Conservation (phyloP, 2,113 vertebrate species). For the Guaruba guarouba region DNA sequence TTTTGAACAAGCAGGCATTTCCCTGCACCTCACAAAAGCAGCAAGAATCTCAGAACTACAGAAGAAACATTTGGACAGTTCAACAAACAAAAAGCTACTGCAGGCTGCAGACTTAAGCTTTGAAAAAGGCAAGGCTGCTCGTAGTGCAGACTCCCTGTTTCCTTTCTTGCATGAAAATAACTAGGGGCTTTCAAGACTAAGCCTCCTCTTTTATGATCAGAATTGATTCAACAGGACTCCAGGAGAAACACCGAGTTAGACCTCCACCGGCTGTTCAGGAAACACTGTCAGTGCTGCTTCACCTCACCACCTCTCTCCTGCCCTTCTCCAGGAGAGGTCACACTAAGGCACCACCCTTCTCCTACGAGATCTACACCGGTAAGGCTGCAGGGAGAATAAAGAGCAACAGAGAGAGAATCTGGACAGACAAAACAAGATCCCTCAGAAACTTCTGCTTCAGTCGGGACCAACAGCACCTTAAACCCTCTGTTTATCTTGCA, state of each 20-base stretch:
- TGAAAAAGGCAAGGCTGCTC: neutral
- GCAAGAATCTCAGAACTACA: neutral
- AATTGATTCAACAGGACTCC: neutral
- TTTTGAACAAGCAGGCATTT: neutral
- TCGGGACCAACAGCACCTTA: neutral
- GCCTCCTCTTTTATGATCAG: neutral
- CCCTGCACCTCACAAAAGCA: neutral
- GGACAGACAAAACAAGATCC: neutral
- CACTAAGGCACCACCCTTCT: neutral
- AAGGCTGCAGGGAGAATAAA: neutral
- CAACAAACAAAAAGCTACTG: neutral
- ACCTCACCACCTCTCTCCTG: neutral
- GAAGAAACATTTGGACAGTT: neutral
- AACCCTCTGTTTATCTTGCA: neutral
- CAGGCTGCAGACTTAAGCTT: neutral
- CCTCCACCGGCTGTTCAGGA: neutral
- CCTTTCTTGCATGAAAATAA: neutral
- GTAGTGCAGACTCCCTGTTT: neutral
- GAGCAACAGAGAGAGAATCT: neutral
- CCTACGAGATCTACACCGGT: neutral
- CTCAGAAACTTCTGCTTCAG: neutral
- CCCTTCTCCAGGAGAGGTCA: constrained; percentile 9
- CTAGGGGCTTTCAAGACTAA: neutral
- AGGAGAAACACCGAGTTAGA: neutral
- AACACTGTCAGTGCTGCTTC: neutral